Evolutionary conservation across 92 coral and sea anemone genomes (phyloP).

Genomic region (Phenganax stokvisi): DNA sequence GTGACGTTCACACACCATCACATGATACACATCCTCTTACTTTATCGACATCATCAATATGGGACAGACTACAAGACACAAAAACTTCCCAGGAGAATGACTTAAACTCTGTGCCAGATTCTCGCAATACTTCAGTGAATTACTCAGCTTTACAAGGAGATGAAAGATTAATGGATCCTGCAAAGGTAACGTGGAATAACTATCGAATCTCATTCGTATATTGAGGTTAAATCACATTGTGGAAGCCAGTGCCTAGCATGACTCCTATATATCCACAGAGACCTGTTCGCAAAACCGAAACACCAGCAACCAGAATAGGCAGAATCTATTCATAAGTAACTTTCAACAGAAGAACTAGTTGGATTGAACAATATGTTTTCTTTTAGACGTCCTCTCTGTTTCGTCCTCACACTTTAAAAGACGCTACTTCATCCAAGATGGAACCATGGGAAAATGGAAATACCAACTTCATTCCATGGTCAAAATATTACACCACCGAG

Average conservation of each 20-base stretch:
- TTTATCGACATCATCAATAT: not conserved
- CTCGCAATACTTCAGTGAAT: not conserved
- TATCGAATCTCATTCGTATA: not conserved
- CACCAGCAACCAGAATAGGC: too few species aligned
- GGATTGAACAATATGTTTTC: not conserved
- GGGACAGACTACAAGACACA: not conserved
- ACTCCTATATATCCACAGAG: too few species aligned
- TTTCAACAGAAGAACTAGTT: too few species aligned
- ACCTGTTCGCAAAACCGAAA: not conserved
- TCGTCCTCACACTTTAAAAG: conserved; percentile 23
- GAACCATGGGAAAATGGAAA: not conserved
- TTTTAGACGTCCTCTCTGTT: conserved; percentile 15
- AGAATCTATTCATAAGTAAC: too few species aligned
- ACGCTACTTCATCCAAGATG: not conserved
- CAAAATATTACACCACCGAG: conserved; percentile 47
- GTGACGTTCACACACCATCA: not conserved
- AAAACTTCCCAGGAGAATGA: not conserved
- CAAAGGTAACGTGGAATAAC: not conserved
- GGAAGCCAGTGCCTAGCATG: too few species aligned
- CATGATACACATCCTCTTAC: not conserved
- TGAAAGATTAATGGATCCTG: not conserved
- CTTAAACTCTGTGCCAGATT: not conserved
- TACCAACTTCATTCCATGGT: conserved; percentile 38
- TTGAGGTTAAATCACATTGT: not conserved
- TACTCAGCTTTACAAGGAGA: not conserved